Base-by-base conservation (phyloP, 2,113 vertebrate genomes). In the Malaclemys terrapin region DNA sequence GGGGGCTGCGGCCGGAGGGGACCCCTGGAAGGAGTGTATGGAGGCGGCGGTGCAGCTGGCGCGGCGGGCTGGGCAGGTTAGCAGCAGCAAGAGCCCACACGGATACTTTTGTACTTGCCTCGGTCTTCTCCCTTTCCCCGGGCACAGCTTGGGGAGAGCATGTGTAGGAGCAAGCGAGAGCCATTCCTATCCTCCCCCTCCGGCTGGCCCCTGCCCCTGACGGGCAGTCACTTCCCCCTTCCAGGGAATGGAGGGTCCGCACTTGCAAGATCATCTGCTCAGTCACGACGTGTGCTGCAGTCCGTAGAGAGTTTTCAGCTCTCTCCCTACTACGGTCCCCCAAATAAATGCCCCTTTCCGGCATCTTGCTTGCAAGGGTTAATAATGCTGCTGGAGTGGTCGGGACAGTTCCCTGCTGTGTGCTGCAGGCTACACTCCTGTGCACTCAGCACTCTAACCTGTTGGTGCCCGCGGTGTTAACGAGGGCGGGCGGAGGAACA, bases 21-120 rank as follows among this genome's bases (percentile, higher is more conserved):
- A 98, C 91, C 98, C 97, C 19, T 98, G 98, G 98, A 94, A 97
- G 82, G 98, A 98, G 83, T 98, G 98, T 90, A 96, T 92, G 91
- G 97, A 98, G 89, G 96, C 94, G 87, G 98, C 98, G 0, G 98
- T 98, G 91, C 97, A 98, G 97, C 95, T 98, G 93, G 98, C 98
- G 59, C 97, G 95, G 79, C 94, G 95, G 38, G 98, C 98, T 8
- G 98, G 98, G 90, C 98, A 98, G 98, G 98, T 98, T 96, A 97
- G 97, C 78, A 29, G 82, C 20, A 49, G 72, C 82, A 12, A 89
- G 95, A 88, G 75, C 76, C 20, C 27, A 8, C 31, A 4, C 62
- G 2, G 62, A 8, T n/a, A 13, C 59, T 16, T 14, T 4, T 31
- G 13, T 35, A 3, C 62, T 19, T 20, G 35, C 65, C 65, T 38